A percentile compares a stretch with the other conserved stretches of the same genome.
Evolutionary conservation across 2,888 invertebrate genomes (phyloP).

Genomic region (Kuschelorhynchus macadamiae): DNA sequence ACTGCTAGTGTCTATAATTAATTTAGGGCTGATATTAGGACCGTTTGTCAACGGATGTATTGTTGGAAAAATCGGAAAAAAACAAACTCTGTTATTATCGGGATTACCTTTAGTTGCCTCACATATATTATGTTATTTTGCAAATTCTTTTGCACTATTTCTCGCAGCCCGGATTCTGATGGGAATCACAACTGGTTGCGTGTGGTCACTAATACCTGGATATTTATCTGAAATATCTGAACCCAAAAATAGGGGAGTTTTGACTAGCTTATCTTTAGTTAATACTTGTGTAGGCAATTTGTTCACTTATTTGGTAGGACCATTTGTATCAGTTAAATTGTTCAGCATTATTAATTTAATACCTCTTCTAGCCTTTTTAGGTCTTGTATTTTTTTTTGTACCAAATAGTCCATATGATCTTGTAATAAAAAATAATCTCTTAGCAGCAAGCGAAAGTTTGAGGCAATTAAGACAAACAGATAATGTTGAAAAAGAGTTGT

Average conservation of each 20-base stretch:
- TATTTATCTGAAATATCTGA: conserved; percentile 44
- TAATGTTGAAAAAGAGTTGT: conserved; percentile 17
- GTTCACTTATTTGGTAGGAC: conserved; percentile 19
- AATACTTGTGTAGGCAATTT: conserved; percentile 1
- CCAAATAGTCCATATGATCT: conserved; percentile 47
- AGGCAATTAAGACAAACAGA: conserved; percentile 23
- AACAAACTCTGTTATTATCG: conserved; percentile 26
- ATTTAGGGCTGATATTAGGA: conserved; percentile 46
- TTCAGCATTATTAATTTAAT: conserved; percentile 25
- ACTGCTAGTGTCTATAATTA: conserved; percentile 37
- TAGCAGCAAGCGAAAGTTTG: conserved; percentile 28
- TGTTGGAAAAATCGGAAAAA: conserved; percentile 36
- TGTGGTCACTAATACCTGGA: conserved; percentile 30
- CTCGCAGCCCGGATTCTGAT: conserved; percentile 51
- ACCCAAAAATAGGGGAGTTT: conserved; percentile 38
- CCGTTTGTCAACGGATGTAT: conserved; percentile 35
- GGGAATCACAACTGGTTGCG: conserved; percentile 42
- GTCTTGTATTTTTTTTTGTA: conserved; percentile 17
- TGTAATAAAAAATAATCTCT: conserved; percentile 18
- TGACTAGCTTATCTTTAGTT: conserved; percentile 11
- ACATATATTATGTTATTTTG: conserved; percentile 43
- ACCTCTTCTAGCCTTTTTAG: conserved; percentile 1
- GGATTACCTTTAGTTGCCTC: conserved; percentile 46
- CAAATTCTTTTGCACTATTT: conserved; percentile 42
- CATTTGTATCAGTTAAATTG: conserved; percentile 35